Base-by-base conservation (phyloP, 2,113 vertebrate genomes). In the Corydoras maculifer region DNA sequence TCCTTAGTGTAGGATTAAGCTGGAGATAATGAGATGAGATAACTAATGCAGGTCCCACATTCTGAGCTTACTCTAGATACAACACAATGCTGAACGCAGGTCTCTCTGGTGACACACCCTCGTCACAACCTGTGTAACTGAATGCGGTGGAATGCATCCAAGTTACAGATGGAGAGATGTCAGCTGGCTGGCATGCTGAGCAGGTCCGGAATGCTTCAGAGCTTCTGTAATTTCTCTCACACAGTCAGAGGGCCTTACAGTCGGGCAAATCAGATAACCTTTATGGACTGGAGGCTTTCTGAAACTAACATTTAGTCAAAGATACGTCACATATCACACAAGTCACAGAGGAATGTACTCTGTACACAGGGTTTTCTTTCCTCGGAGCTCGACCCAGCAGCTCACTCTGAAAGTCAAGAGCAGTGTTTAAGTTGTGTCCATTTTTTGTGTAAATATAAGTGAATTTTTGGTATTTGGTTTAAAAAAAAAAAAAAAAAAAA, bases 91-190 rank as follows among this genome's bases (percentile, higher is more conserved):
- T 43, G 7, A 43, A 43, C 35, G 35, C 2, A 43, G 35, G 35
- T 43, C 35, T 43, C 35, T 43, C 35, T 8, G 35, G 35, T 43
- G 35, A 43, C 35, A 8, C 35, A 43, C 35, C 35, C 35, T 43
- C 7, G 35, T 43, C 51, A 10, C 10, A 14, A 15, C 12, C 62
- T 70, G 58, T 58, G 64, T 64, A 58, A 66, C 55, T 9, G 30
- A 65, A 71, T 15, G 53, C 68, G 7, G 30, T 32, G 59, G 72
- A 74, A 74, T 75, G 74, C 65, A 65, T 70, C 69, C 51, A 4
- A 31, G 54, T 62, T 67, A 54, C 72, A 53, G 62, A 69, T 70
- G 55, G 61, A 74, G 68, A 68, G 65, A 67, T 54, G 64, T 48
- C n/a, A 60, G 71, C 58, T 53, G 49, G 30, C 76, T 25, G 14